A percentile compares a stretch with the other conserved stretches of the same genome.
These are phyloP conservation scores for Eristalis arbustorum DNA, from an alignment of 2,888 invertebrate species.

Conservation along the genomic window DNA sequence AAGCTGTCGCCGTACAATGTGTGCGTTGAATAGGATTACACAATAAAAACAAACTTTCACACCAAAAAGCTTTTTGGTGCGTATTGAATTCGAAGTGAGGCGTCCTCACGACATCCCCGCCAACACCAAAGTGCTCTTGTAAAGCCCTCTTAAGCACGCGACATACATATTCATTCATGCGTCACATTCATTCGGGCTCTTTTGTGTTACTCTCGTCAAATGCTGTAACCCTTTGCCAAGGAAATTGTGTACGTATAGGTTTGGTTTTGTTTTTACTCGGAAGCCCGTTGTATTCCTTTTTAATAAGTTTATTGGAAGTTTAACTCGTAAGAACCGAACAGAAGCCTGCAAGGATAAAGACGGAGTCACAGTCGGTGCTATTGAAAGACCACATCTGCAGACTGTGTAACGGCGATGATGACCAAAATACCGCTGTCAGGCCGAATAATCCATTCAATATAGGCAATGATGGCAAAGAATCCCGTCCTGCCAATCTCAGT, in stretches of 20 bases:
- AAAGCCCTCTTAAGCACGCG: neutral
- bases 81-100: slow-evolving; percentile 27
- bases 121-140: neutral
- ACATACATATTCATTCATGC: neutral
- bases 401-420: no score
- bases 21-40: slow-evolving; percentile 31
- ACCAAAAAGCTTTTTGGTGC: slow-evolving; percentile 47
- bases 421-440: no score
- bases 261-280: neutral
- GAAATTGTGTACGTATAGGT: neutral
- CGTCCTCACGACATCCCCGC: neutral
- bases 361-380: no score
- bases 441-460: no score
- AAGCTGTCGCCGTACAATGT: neutral
- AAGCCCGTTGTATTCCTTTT: neutral
- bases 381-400: no score
- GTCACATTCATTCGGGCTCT: neutral
- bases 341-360: no score
- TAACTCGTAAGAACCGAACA: no score
- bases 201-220: neutral
- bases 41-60: slow-evolving; percentile 50
- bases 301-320: no score
- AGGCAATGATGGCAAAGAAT: no score
- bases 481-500: no score
- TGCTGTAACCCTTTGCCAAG: neutral